Evolutionary conservation across 1,140 invertebrate species (phyloP), one percentile per base, ranked within the genome.

Genomic region (Antheraea mylitta): DNA sequence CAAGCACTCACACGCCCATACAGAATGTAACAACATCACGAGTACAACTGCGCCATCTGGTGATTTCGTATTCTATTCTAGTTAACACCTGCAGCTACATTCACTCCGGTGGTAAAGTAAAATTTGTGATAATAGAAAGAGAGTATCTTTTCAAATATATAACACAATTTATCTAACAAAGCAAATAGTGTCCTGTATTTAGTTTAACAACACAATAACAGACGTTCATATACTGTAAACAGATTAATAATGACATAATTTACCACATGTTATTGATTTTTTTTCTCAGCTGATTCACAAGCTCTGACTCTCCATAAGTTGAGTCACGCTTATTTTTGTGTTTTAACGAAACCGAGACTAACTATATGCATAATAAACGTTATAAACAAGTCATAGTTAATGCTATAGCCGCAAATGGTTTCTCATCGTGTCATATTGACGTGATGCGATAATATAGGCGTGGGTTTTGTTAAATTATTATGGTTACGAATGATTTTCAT

Each of bases 1-100:
- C 89, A 91, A 90, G 85, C 89, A 91, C 89, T 89, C 83, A 89
- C 87, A 90, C 89, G 87, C 89, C 89, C 89, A 83, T 89, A 85
- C 83, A 77, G 84, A 85, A 87, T 89, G 87, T 83, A 89, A 87
- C 86, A 89, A 91, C 89, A 91, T 91, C 87, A 90, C 87, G 89
- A 84, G 82, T 85, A 90, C 79, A 69, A 90, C 89, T 91, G 86
- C 89, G 87, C 86, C 89, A 82, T 88, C 89, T 91, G 84, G 82
- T 75, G 83, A 66, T 67, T 72, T 79, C 67, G 80, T 72, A 66
- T 77, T 73, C 72, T 77, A 80, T 77, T 76, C 77, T 71, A 81
- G 71, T 69, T 64, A 72, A 76, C 77, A 88, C 85, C 81, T 86
- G 84, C 69, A 69, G 75, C 86, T 83, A 87, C 66, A 48, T 89